Evolutionary conservation across 2,797 vertebrate genomes (phyloP).

Genomic region (Thalassophryne amazonica): DNA sequence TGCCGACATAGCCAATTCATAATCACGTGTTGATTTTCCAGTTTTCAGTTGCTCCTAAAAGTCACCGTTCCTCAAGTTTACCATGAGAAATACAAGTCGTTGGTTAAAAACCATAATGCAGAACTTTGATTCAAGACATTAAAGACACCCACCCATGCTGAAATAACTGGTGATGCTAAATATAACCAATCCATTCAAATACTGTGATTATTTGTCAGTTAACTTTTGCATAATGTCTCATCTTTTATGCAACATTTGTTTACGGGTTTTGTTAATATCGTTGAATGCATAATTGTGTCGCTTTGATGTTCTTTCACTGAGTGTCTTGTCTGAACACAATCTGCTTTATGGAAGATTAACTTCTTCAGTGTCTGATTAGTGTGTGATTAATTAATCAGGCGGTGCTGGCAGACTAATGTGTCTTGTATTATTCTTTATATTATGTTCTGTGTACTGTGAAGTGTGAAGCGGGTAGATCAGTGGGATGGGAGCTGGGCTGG

Average conservation of each 20-base stretch:
- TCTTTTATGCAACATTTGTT: conserved; percentile 15
- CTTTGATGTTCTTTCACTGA: not conserved
- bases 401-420: no score
- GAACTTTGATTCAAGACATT: not conserved
- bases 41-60: no score
- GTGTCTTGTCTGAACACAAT: not conserved
- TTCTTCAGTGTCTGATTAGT: not conserved
- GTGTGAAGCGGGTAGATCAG: no score
- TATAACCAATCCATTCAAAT: conserved; percentile 29
- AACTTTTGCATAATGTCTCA: conserved; percentile 21
- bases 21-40: no score
- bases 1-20: no score
- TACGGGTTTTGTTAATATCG: not conserved
- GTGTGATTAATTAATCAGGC: no score
- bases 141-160: not conserved
- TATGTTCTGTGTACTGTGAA: no score
- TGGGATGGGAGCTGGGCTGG: no score
- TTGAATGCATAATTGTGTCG: not conserved
- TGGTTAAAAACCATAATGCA: not conserved
- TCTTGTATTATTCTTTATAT: no score
- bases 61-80: no score
- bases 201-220: conserved; percentile 14
- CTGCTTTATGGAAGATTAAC: not conserved
- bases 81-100: not conserved
- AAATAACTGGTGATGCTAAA: conserved; percentile 18